Evolutionary conservation across 1,140 invertebrate species (phyloP), one percentile per base, ranked within the genome.

Genomic region (Whitmania pigra): DNA sequence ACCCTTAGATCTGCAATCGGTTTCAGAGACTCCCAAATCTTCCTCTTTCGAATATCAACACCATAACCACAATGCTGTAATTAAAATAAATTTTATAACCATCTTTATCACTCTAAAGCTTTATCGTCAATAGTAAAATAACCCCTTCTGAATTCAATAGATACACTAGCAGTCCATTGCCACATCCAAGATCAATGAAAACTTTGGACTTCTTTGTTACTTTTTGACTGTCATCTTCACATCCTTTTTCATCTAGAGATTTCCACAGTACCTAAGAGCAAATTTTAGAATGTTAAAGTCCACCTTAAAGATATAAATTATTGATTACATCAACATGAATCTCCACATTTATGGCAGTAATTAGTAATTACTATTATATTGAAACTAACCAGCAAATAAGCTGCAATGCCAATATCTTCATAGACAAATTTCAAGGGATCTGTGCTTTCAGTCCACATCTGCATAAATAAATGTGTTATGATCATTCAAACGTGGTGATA

Each of bases 111-210:
- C 18, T 63, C 57, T 31, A 13, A 25, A 36, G 29, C n/a, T 67
- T 20, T 25, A 22, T 49, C 20, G 66, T 40, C 54, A 40, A 2
- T 68, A 3, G 53, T 53, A 36, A 6, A 71, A 78, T 77, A 77
- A 84, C 83, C 74, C 92, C 93, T 85, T 97, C 92, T 75, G 86
- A 85, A 53, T 86, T 87, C 15, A 97, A 83, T 73, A 97, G 89
- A 82, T 93, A 88, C 17, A 95, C 92, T 4, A 99, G 83, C 18
- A 99, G 83, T 27, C 96, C 95, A 85, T 98, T 98, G 0, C 95
- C 94, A 86, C 94, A 99, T 0, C 94, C 94, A 40, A 97, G 83
- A 83, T 98, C 94, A 0, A 94, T 86, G 86, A 97, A 97, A 2
- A 84, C 87, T 77, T 90, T 88, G 73, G 83, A 80, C 55, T 75